A percentile compares a stretch with the other conserved stretches of the same genome.
phyloP scores from a whole-genome alignment of 64 coral and sea anemone species.

The Acropora yongei region DNA sequence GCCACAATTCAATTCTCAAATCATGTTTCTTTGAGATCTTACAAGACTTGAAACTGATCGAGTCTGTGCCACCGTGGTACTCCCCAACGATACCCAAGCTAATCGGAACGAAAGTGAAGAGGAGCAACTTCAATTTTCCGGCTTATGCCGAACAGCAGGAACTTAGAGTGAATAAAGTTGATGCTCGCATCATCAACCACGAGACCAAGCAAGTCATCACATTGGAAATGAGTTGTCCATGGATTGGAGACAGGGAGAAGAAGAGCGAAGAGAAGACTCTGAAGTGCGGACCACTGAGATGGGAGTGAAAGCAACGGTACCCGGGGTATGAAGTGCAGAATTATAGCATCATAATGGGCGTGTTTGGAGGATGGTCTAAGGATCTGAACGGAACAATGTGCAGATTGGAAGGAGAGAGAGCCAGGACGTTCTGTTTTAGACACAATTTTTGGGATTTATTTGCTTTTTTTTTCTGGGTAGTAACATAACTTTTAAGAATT shows the following conservation, averaged over 20 bases:
- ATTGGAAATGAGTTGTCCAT: slow-evolving; percentile 17
- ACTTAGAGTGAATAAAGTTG: background rate
- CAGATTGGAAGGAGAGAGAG: background rate
- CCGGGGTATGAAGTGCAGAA: slow-evolving; percentile 16
- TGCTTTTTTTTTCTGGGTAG: no score
- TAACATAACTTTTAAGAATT: no score
- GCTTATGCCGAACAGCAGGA: background rate
- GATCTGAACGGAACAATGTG: background rate
- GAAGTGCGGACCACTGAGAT: background rate
- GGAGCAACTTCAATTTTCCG: background rate
- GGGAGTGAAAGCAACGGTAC: slow-evolving; percentile 13
- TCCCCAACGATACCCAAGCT: slow-evolving; percentile 34
- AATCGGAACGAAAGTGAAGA: slow-evolving; percentile 10
- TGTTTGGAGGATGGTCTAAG: background rate
- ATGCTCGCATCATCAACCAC: slow-evolving; percentile 43
- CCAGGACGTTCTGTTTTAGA: background rate
- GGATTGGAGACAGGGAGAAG: background rate
- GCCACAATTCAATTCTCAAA: slow-evolving; percentile 44
- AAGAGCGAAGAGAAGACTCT: slow-evolving; percentile 8
- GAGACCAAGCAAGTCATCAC: slow-evolving; percentile 24
- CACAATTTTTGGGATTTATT: no score
- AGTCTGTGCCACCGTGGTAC: slow-evolving; percentile 48
- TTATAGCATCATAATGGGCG: background rate
- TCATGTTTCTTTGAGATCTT: slow-evolving; percentile 56
- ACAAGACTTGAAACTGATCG: slow-evolving; percentile 21